Evolutionary conservation across 2,113 vertebrate genomes (phyloP), one percentile per base, ranked within the genome.

Genomic region (Myotis brandtii): DNA sequence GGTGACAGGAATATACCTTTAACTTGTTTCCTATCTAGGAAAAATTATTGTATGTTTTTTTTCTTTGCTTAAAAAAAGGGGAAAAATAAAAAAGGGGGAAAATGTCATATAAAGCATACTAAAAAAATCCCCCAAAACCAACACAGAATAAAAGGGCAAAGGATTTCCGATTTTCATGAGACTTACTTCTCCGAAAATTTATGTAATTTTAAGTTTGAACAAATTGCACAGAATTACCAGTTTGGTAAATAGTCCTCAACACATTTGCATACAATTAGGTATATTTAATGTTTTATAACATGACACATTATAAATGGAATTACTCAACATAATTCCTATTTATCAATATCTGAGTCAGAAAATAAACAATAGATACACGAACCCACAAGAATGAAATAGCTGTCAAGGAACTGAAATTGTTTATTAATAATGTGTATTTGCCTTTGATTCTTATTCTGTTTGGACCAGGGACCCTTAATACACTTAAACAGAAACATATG

Each of bases 101-200:
- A 32, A 70, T 30, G 23, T 64, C 52, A 92, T 23, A 76, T 48
- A 73, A 90, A 77, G 46, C 4, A 30, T 56, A 40, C 9, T 59
- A 85, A 73, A 34, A 79, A 79, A 48, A 89, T 70, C 32, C 72
- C 37, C 56, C 17, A 92, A 86, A 86, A 80, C 48, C 40, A 80
- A 95, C 9, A 56, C 5, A 87, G 21, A 97, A 54, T 90, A 94
- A 85, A 69, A 80, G 16, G 27, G 27, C 17, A 94, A 82, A 95
- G 17, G 6, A 16, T n/a, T 91, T 52, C 6, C 6, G 88, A 27
- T 70, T 48, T 18, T 87, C 43, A 6, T 7, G 3, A 84, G 64
- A 25, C 9, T 69, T 54, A 85, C 30, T 91, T 17, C 6, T 16
- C 8, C 73, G 20, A 89, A 77, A 56, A 94, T 82, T 73, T 86